Evolutionary conservation across 2,797 vertebrate genomes (phyloP).

Genomic region (Gastrophryne carolinensis): DNA sequence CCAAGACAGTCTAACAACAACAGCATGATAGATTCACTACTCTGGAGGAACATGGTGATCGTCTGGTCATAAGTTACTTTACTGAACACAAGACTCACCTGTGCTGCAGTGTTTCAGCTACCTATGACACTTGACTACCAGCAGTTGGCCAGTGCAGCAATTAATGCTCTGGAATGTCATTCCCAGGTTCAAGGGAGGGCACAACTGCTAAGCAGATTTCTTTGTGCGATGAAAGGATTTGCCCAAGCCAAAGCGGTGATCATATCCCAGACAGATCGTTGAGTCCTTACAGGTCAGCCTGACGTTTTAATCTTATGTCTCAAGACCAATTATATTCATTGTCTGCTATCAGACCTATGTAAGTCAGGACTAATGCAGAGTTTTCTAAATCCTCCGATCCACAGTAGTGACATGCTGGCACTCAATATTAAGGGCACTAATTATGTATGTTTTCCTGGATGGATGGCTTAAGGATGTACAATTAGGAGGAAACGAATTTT

Average conservation of each 20-base stretch:
- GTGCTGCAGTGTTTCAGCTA: not conserved
- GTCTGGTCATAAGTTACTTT: too few species aligned
- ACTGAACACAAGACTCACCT: not conserved
- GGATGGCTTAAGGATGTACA: not conserved
- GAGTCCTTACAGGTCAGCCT: conserved; percentile 58
- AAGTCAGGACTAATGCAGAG: conserved; percentile 10
- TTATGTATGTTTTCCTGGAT: conserved; percentile 1
- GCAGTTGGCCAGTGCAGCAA: conserved; percentile 4
- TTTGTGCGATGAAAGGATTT: conserved; percentile 60
- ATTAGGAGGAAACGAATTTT: too few species aligned
- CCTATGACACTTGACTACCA: not conserved
- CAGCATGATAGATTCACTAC: too few species aligned
- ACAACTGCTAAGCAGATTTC: conserved; percentile 64
- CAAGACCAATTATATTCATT: conserved; percentile 37
- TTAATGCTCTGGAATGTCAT: conserved; percentile 50
- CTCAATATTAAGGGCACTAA: conserved; percentile 7
- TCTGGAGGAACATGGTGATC: too few species aligned
- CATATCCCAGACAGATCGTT: conserved; percentile 57
- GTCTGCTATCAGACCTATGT: conserved; percentile 24
- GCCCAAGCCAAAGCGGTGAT: conserved; percentile 61
- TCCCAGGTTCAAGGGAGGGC: conserved; percentile 62
- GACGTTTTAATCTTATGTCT: conserved; percentile 43
- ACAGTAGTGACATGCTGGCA: conserved; percentile 16
- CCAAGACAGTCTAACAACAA: too few species aligned
- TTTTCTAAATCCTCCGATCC: conserved; percentile 5